Conservation (phyloP, 64 coral and sea anemone genomes). For the Platygyra sinensis region DNA sequence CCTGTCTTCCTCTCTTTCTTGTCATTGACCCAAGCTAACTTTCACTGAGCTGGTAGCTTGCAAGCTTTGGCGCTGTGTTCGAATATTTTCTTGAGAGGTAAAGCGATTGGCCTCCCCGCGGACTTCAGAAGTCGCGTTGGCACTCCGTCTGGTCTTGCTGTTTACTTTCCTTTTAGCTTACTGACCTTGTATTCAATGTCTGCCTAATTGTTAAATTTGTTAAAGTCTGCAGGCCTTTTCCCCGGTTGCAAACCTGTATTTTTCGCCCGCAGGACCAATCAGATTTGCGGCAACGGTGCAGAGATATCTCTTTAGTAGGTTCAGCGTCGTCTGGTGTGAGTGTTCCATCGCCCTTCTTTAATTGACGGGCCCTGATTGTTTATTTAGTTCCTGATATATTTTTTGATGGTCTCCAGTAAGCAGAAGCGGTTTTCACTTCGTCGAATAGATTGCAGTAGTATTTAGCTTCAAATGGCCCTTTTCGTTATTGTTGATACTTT, state of each 20-base stretch:
- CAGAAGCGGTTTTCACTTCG: constrained; percentile 4
- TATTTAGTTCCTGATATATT: constrained; percentile 1
- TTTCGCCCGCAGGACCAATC: constrained; percentile 18
- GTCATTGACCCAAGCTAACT: constrained; percentile 27
- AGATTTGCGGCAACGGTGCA: constrained; percentile 22
- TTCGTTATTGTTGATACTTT: constrained; percentile 28
- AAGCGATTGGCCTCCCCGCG: neutral
- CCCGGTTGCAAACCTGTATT: constrained; percentile 2
- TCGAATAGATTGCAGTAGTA: constrained; percentile 14
- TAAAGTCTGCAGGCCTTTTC: neutral
- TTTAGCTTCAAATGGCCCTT: constrained; percentile 11
- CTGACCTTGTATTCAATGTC: constrained; percentile 19
- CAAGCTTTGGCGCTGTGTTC: too few relatives aligned
- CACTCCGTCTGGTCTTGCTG: constrained; percentile 19
- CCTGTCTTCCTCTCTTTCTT: constrained; percentile 36
- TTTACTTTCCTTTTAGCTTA: constrained; percentile 19
- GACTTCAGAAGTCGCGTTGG: constrained; percentile 15
- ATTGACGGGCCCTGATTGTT: neutral
- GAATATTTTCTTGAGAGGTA: neutral
- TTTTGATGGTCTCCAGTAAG: constrained; percentile 31
- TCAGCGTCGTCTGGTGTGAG: constrained; percentile 12
- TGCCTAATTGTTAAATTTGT: constrained; percentile 13
- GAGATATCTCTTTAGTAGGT: constrained; percentile 33
- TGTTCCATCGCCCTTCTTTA: constrained; percentile 5
- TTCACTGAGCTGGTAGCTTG: constrained; percentile 51